Evolutionary conservation across 2,797 vertebrate species (phyloP).

Genomic region (Sebastes melanostomus): DNA sequence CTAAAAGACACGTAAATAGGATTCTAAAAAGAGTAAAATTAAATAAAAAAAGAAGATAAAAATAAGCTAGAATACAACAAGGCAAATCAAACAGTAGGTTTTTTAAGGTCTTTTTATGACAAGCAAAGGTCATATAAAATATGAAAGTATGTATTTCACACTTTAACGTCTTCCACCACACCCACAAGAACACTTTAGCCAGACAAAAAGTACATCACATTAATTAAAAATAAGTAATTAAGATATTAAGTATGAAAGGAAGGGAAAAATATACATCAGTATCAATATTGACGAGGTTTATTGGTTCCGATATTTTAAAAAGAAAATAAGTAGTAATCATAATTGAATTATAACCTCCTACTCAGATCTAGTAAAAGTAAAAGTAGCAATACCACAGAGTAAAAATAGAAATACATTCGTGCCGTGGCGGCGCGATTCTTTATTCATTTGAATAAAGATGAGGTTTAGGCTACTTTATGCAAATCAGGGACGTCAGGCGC

Average conservation of each 20-base stretch:
- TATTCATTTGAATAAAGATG: too few species aligned
- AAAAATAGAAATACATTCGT: too few species aligned
- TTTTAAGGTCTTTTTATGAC: not conserved
- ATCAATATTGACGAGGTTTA: not conserved
- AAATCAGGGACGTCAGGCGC: rapidly evolving
- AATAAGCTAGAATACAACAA: not conserved
- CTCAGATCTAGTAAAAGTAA: too few species aligned
- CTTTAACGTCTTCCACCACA: not conserved
- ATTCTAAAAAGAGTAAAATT: not conserved
- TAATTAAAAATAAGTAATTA: not conserved
- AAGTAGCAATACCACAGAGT: too few species aligned
- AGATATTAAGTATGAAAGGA: not conserved
- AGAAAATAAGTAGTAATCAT: too few species aligned
- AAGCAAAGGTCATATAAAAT: not conserved
- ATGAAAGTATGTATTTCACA: not conserved
- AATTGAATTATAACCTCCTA: too few species aligned
- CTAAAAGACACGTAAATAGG: not conserved
- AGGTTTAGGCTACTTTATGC: too few species aligned
- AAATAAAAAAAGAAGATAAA: not conserved
- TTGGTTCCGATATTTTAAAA: too few species aligned
- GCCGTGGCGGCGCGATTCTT: too few species aligned
- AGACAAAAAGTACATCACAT: not conserved
- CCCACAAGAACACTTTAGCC: not conserved
- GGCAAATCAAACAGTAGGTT: not conserved
- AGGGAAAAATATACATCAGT: rapidly evolving